These are phyloP conservation scores for Paraescarpia echinospica DNA, from an alignment of 1,140 invertebrate genomes.

Conservation along the genomic window DNA sequence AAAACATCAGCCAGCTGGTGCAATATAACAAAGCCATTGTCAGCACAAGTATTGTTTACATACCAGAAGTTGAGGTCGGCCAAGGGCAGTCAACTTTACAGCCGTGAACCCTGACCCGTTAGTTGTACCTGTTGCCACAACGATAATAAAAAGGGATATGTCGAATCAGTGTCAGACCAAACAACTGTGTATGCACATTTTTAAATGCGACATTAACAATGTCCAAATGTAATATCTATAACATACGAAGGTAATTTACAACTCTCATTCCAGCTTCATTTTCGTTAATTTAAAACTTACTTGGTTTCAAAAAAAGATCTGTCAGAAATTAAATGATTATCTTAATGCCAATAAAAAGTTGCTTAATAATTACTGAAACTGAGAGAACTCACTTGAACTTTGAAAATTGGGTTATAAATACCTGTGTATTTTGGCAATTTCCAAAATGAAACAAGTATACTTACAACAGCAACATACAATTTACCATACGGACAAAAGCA, in stretches of 20 bases:
- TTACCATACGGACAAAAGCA: no score
- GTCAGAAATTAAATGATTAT: neutral
- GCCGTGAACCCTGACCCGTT: conserved; percentile 94
- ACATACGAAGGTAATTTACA: neutral
- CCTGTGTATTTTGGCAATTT: no score
- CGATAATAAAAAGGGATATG: neutral
- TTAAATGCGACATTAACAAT: neutral
- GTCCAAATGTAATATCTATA: neutral
- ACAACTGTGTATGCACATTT: conserved; percentile 11
- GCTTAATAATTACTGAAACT: neutral
- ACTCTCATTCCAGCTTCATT: neutral
- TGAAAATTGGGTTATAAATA: no score
- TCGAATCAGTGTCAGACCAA: conserved; percentile 7
- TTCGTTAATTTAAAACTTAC: neutral
- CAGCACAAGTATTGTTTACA: conserved; percentile 40
- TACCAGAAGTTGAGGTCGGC: conserved; percentile 93
- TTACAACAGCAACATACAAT: no score
- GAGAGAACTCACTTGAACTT: neutral
- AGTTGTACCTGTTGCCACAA: conserved; percentile 73
- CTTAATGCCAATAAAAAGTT: neutral
- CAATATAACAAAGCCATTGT: neutral
- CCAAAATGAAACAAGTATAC: no score
- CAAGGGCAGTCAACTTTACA: conserved; percentile 95
- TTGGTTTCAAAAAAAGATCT: no score
- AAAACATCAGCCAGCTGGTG: neutral